Conservation (phyloP, 1,140 invertebrate species). For the Lordiphosa mommai region DNA sequence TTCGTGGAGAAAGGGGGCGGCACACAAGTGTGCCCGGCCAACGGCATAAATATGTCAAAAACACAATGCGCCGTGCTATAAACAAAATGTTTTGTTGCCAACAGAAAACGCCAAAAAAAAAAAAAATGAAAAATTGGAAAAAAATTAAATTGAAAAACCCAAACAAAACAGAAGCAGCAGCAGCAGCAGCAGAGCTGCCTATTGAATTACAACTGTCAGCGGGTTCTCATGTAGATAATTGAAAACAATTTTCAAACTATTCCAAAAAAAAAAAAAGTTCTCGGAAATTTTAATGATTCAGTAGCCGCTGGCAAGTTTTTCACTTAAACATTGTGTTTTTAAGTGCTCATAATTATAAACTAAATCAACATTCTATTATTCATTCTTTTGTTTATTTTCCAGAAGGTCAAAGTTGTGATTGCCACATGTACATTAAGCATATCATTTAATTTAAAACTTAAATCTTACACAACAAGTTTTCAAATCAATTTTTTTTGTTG, state of each 20-base stretch:
- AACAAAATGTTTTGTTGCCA: conserved; percentile 73
- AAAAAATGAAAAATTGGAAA: conserved; percentile 13
- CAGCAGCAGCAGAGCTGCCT: conserved; percentile 10
- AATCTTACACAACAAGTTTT: no score
- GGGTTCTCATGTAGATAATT: not conserved
- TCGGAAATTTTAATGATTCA: no score
- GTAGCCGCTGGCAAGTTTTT: no score
- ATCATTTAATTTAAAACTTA: no score
- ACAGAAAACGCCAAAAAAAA: conserved; percentile 19
- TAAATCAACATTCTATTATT: no score
- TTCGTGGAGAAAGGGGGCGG: not conserved
- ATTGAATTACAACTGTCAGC: conserved; percentile 24
- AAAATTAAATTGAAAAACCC: conserved; percentile 36
- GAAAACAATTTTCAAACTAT: not conserved
- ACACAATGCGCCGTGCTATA: conserved; percentile 59
- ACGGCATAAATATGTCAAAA: conserved; percentile 77
- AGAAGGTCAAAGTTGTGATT: no score
- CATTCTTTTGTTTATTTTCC: no score
- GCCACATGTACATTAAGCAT: no score
- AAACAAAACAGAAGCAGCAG: conserved; percentile 24
- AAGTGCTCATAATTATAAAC: no score
- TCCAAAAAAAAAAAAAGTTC: not conserved
- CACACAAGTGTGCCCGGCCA: conserved; percentile 51
- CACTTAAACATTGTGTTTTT: no score
- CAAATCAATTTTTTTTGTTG: no score